A percentile compares a stretch with the other conserved stretches of the same genome.
These are phyloP conservation scores for Acropora tenuis DNA, from an alignment of 64 coral and sea anemone species.

Conservation along the genomic window DNA sequence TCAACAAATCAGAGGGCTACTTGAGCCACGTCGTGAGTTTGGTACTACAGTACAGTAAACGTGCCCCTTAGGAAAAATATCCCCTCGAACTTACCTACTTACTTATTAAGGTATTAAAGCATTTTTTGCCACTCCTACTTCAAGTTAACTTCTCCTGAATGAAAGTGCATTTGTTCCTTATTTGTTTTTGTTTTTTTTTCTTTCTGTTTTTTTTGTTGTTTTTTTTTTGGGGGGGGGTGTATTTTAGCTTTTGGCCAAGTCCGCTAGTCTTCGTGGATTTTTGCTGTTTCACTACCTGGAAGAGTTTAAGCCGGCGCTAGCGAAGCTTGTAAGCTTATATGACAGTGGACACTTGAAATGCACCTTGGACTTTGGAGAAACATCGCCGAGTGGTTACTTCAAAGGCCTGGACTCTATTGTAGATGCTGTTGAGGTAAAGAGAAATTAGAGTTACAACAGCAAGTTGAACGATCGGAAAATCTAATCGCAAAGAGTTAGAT, in stretches of 20 bases:
- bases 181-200: too few relatives aligned
- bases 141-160: too few relatives aligned
- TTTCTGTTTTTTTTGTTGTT: not conserved
- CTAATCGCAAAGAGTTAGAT: too few relatives aligned
- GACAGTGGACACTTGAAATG: slow-evolving; percentile 72
- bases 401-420: slow-evolving; percentile 69
- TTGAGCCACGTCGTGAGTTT: too few relatives aligned
- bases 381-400: slow-evolving; percentile 49
- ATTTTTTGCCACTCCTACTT: too few relatives aligned
- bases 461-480: too few relatives aligned
- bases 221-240: not conserved
- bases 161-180: too few relatives aligned
- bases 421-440: slow-evolving; percentile 79
- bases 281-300: slow-evolving; percentile 73
- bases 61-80: too few relatives aligned
- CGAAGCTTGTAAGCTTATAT: slow-evolving; percentile 65
- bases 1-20: not conserved
- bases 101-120: too few relatives aligned
- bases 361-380: slow-evolving; percentile 65
- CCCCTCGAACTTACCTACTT: too few relatives aligned
- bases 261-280: slow-evolving; percentile 82
- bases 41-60: too few relatives aligned
- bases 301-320: slow-evolving; percentile 56
- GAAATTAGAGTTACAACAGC: not conserved
- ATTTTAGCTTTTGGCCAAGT: slow-evolving; percentile 72